Evolutionary conservation across 1,140 invertebrate species (phyloP), one percentile per base, ranked within the genome.

Genomic region (Drosophila repleta): DNA sequence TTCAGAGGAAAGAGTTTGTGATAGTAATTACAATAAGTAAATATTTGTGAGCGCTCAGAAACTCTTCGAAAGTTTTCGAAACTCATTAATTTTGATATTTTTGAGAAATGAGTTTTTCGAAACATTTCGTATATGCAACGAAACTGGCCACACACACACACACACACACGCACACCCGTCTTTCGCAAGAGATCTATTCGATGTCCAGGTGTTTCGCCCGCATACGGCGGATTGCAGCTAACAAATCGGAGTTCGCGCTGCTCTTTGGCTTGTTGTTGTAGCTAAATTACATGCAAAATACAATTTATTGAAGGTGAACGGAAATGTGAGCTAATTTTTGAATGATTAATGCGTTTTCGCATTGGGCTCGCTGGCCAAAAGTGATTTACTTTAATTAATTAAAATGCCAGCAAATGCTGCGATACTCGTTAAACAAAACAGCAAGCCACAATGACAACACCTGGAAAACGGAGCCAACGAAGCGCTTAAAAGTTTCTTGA

Each of bases 221-320:
- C 53, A 66, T 66, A 2, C 1, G 11, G 17, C 6, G 17, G 29
- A 7, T 29, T 26, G 24, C 37, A 13, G 8, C 37, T 39, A 6
- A 4, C 39, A 15, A 43, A 43, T 43, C 17, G 8, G 39, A 43
- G 46, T 49, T 49, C 6, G 46, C 10, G 7, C 18, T 26, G 24
- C 24, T 53, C 20, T 11, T n/a, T 24, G 29, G 48, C 5, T 57
- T 17, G 0, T 64, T 43, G 53, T 60, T 46, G 35, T 56, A 60
- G 21, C 55, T 11, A 17, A 32, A 60, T 76, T 70, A 64, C 71
- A 74, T 79, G 74, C 66, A 67, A 35, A 83, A 83, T 85, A 73
- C 75, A 81, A 87, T 87, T 85, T 73, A 87, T 85, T 85, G 82
- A 87, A 87, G 82, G 82, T 87, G 78, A 87, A 87, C 82, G 82